Evolutionary conservation across 37 sponge, comb jelly and placozoan genomes (phyloP), one percentile per base, ranked within the genome.

Genomic region (Amphimedon queenslandica): DNA sequence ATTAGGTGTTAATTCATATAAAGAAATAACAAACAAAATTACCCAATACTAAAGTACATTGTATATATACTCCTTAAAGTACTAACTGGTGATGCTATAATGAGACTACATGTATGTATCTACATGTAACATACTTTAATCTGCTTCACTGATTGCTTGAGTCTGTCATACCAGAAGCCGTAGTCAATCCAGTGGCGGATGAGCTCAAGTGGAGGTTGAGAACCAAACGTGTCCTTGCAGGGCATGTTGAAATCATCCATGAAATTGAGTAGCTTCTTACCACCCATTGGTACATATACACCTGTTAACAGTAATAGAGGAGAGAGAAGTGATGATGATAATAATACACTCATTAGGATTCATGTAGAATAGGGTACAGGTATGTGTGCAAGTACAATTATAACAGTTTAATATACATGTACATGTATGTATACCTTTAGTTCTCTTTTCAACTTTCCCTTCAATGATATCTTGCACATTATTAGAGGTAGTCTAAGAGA

Each of bases 401-500:
- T 3, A 33, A 55, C 29, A 32, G 30, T 40, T 20, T 47, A 8
- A 47, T 47, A 47, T 47, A 47, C 53, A 47, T 47, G 53, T 47
- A 47, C 53, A 47, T 47, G 53, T 47, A 47, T 1, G 13, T 28
- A 2, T 37, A 78, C 96, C 93, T 73, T 98, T 98, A 2, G 99
- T 98, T 76, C 99, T 79, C 81, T 98, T 98, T 75, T 98, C 99
- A 40, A 98, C 95, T 78, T 91, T 91, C 43, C 93, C 87, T 73
- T 98, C 99, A 80, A 98, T 98, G 51, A 98, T 98, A 40, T 98
- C 99, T 80, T 98, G 99, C 3, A 98, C 95, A 75, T 98, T 98
- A 72, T 94, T 98, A 37, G 95, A 94, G 0, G 95, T 63, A 0
- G 99, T 97, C 91, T 92, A 67, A n/a, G 32, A 57, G 35, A 4